Base-by-base conservation (phyloP, 2,113 vertebrate species). In the Plecotus auritus region DNA sequence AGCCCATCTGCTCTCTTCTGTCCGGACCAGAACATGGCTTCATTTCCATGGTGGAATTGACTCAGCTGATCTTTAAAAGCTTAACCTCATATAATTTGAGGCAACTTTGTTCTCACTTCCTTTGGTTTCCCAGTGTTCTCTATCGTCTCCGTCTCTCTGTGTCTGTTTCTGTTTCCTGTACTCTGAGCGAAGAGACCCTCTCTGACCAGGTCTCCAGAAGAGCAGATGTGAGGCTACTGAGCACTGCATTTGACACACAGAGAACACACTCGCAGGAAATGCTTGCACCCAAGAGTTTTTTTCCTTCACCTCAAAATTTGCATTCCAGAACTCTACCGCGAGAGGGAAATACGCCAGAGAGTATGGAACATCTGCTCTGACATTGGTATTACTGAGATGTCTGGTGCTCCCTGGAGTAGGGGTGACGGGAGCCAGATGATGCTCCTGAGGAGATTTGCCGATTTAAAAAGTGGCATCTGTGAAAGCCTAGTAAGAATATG, bases 401-500 rank as follows among this genome's bases (percentile, higher is more conserved):
- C 9, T 22, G 12, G 85, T 45, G 37, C 74, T 96, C 91, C 92
- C 81, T 42, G 49, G 83, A 73, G 67, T 11, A 16, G 69, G 73
- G 67, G 64, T 51, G 61, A 47, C 0, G 28, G 95, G 87, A 95
- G 66, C 66, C 93, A 93, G 93, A 82, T 70, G 91, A 95, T 40
- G 66, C 59, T 92, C 73, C 91, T 66, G 84, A 81, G 78, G 85
- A 92, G 90, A 96, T 90, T 32, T 92, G 85, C 90, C 0, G 6
- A 49, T 92, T 96, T 91, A 72, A 81, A 95, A 96, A 91, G 90
- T 70, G 84, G 86, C 96, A 96, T 97, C 94, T 97, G 94, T 87
- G 93, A 87, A 95, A 96, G 74, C 30, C 96, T 90, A 35, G 92
- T 89, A 95, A 96, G 94, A 72, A 32, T 85, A 81, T 76, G 73